These are phyloP conservation scores for Oryzias sinensis DNA, from an alignment of 2,797 vertebrate genomes.

Conservation along the genomic window DNA sequence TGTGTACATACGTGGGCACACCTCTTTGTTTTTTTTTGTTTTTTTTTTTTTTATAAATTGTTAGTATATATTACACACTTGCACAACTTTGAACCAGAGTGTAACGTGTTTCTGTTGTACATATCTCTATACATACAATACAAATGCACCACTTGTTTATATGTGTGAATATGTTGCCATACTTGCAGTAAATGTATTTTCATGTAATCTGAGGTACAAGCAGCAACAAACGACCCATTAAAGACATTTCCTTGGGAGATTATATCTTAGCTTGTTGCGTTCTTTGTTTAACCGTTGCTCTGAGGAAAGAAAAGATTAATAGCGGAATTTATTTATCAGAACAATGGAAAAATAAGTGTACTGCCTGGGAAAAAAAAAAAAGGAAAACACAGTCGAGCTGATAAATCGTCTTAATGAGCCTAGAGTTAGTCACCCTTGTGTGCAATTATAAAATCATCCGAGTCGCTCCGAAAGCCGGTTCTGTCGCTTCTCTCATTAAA, in stretches of 20 bases:
- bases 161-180: constrained; percentile 81
- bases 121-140: constrained; percentile 77
- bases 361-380: constrained; percentile 46
- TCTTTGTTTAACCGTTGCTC: constrained; percentile 12
- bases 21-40: constrained; percentile 44
- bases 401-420: constrained; percentile 72
- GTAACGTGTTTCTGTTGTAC: constrained; percentile 80
- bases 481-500: constrained; percentile 96
- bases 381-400: constrained; percentile 52
- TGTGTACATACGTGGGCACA: constrained; percentile 78
- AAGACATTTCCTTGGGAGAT: constrained; percentile 80
- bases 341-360: constrained; percentile 49
- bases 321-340: constrained; percentile 60
- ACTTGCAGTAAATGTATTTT: constrained; percentile 82
- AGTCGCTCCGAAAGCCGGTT: constrained; percentile 77
- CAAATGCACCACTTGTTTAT: constrained; percentile 82
- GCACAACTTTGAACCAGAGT: constrained; percentile 77
- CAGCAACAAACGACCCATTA: constrained; percentile 78
- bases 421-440: constrained; percentile 72
- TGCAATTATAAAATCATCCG: constrained; percentile 83
- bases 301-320: constrained; percentile 28
- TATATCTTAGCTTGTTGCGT: constrained; percentile 43
- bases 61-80: constrained; percentile 79
- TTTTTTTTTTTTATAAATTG: constrained; percentile 76
- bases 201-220: constrained; percentile 79